Base-by-base conservation (phyloP, 1,140 invertebrate genomes). In the Metopolophium dirhodum region DNA sequence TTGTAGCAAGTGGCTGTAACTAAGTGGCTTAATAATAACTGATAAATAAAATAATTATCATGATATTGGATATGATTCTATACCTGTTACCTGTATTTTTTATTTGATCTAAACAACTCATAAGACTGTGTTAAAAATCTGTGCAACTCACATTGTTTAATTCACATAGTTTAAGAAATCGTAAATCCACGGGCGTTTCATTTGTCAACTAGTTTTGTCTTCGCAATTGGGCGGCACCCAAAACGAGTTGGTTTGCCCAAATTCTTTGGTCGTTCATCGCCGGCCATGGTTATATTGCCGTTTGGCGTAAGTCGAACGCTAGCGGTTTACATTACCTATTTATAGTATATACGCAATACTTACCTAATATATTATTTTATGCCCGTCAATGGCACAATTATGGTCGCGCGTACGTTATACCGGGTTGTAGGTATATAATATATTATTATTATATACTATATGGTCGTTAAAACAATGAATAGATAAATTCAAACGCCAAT, bases 401-500 rank as follows among this genome's bases (percentile, higher is more conserved):
- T 85, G 8, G 41, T 85, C 23, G 37, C 83, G 9, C 7, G 14
- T 77, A 77, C n/a, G 30, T n/a, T 77, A 77, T 77, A 77, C 61
- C 61, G 4, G 61, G 30, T 77, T 77, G 14, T n/a, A n/a, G 22
- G 83, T 85, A 85, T 45, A 85, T 30, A 85, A 85, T 41, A 41
- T 26, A 26, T 45, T 41, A 85, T 68, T 35, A 82, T 83, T 41
- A 85, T 85, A 85, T 85, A 30, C 11, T 14, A 41, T 54, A 51
- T 18, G 20, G 7, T 20, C 47, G 30, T 88, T 88, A 51, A 54
- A 88, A 88, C 87, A 88, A 88, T 88, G 87, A 88, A 35, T 88
- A 88, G 87, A 88, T 88, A 88, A 88, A 88, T 88, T 54, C 35
- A n/a, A 88, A 54, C 87, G 35, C n/a, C 47, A 51, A 87, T 49